These are phyloP conservation scores for Branchellion lobata DNA, from an alignment of 2,888 invertebrate genomes.

Conservation along the genomic window DNA sequence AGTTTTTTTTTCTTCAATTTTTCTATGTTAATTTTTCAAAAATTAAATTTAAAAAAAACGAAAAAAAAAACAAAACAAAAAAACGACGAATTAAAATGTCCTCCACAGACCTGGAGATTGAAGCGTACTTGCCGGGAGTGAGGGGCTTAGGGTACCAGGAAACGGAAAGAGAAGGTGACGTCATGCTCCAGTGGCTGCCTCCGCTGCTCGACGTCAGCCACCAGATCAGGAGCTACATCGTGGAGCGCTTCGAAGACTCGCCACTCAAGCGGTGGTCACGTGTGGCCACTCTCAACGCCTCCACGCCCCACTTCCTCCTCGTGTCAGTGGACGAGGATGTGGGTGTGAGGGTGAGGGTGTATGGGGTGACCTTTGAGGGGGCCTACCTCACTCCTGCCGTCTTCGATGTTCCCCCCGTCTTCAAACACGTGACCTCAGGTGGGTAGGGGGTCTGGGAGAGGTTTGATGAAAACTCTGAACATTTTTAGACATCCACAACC, in stretches of 20 bases:
- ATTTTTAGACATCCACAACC: too few relatives aligned
- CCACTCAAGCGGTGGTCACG: constrained; percentile 46
- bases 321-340: constrained; percentile 66
- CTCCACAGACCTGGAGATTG: constrained; percentile 9
- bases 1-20: too few relatives aligned
- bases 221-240: constrained; percentile 56
- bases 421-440: neutral
- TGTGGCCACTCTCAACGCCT: constrained; percentile 49
- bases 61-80: too few relatives aligned
- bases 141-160: constrained; percentile 56
- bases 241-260: constrained; percentile 57
- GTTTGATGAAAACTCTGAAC: too few relatives aligned
- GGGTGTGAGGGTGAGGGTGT: constrained; percentile 58
- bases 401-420: constrained; percentile 28
- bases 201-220: constrained; percentile 62
- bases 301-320: constrained; percentile 52
- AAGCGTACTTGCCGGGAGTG: constrained; percentile 44
- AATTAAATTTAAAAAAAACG: too few relatives aligned
- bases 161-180: constrained; percentile 55
- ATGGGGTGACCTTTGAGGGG: constrained; percentile 67
- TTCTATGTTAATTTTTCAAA: too few relatives aligned
- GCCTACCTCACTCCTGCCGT: constrained; percentile 26
- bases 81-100: too few relatives aligned
- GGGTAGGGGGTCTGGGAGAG: too few relatives aligned
- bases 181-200: constrained; percentile 70